Evolutionary conservation across 1,140 invertebrate genomes (phyloP).

Genomic region (Nebria ingens): DNA sequence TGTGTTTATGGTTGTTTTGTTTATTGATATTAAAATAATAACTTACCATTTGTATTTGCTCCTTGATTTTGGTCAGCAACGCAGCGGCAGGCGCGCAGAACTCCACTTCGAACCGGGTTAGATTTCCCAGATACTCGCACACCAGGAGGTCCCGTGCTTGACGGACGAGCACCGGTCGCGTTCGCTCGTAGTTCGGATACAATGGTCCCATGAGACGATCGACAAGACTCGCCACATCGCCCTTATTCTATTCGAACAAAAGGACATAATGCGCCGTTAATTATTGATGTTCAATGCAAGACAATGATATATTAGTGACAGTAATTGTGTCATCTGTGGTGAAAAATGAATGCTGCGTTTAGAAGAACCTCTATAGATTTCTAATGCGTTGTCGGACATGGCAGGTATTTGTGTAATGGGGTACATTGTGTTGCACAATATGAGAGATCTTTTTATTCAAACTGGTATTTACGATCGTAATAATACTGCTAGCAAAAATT

Average conservation of each 20-base stretch:
- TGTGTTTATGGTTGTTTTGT: too few species aligned
- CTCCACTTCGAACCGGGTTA: conserved; percentile 47
- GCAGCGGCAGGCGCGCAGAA: conserved; percentile 51
- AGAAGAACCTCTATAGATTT: too few species aligned
- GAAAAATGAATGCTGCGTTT: conserved; percentile 14
- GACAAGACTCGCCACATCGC: conserved; percentile 45
- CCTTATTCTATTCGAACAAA: conserved; percentile 38
- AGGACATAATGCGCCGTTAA: not conserved
- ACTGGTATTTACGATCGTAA: too few species aligned
- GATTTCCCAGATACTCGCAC: conserved; percentile 50
- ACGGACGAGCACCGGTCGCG: conserved; percentile 48
- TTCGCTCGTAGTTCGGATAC: conserved; percentile 44
- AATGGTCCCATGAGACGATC: conserved; percentile 50
- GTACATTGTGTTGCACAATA: too few species aligned
- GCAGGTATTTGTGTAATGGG: too few species aligned
- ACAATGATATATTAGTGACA: conserved; percentile 16
- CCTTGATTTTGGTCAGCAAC: conserved; percentile 34
- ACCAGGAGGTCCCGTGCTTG: conserved; percentile 57
- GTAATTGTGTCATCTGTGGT: conserved; percentile 16
- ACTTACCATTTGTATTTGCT: not conserved
- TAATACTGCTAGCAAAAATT: too few species aligned
- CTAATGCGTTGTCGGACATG: too few species aligned
- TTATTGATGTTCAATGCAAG: conserved; percentile 11
- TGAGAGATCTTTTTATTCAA: too few species aligned
- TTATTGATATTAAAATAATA: too few species aligned